Base-by-base conservation (phyloP, 2,113 vertebrate genomes). In the Scortum barcoo region DNA sequence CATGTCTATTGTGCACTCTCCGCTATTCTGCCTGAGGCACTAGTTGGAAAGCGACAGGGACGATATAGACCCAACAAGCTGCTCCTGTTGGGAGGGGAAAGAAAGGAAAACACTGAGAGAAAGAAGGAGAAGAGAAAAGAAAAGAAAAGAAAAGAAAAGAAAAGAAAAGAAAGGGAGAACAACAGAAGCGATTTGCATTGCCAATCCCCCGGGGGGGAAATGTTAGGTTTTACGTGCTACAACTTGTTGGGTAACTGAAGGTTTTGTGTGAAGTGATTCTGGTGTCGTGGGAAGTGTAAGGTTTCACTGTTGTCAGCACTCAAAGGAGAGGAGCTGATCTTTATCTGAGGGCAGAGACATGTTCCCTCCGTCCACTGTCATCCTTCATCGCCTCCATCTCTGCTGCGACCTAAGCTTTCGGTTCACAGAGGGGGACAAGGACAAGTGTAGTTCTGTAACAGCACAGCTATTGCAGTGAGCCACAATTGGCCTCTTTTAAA, bases 241-340 rank as follows among this genome's bases (percentile, higher is more conserved):
- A 84, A 89, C 94, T 93, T 92, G 94, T 90, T 92, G 63, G 65
- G 72, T 89, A 92, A 91, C 94, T 90, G 87, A 90, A 80, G 80
- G 72, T 84, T 93, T 90, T 93, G 80, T 93, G 83, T 88, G 70
- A 86, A 78, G 85, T 87, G 83, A 84, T 86, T 92, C 76, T 80
- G 79, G 74, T 87, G 86, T 85, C 80, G 74, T 93, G 90, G 91
- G 93, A 93, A 94, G 89, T 83, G 76, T 89, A 85, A 69, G 16
- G 75, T 93, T 92, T 92, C 92, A 85, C 66, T 80, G 83, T 74
- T 88, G 85, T 85, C 56, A 56, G 50, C 38, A 26, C 65, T 87
- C 46, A 80, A 80, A 92, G 81, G 62, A 83, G 76, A 85, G 36
- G 56, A 60, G 72, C 48, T 71, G 89, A 89, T 92, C 72, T 92